Conservation (phyloP, 2,888 invertebrate species). For the Netelia virgata region DNA sequence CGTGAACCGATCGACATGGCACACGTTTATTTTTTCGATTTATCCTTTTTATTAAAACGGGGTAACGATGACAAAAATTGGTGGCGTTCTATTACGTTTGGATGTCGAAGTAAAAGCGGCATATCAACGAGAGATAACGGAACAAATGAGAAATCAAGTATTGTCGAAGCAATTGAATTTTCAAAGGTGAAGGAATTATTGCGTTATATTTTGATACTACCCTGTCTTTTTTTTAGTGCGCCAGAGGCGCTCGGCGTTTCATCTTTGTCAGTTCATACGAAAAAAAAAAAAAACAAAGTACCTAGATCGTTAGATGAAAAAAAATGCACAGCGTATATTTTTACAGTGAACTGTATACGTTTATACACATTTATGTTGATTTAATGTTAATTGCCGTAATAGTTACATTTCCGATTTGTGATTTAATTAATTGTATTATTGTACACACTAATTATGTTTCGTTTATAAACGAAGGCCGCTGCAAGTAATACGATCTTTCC, state of each 20-base stretch:
- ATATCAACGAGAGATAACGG: conserved; percentile 35
- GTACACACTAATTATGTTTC: conserved; percentile 62
- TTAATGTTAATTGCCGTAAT: conserved; percentile 77
- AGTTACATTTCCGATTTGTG: conserved; percentile 77
- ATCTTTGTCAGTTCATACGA: conserved; percentile 20
- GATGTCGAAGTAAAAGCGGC: conserved; percentile 11
- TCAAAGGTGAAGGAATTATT: background rate
- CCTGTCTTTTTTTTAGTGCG: conserved; percentile 15
- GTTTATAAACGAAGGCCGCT: conserved; percentile 59
- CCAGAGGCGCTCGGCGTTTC: conserved; percentile 6
- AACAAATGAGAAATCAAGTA: conserved; percentile 31
- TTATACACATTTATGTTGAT: conserved; percentile 79
- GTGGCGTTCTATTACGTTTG: conserved; percentile 12
- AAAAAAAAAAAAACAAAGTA: conserved; percentile 9
- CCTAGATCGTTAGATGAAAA: conserved; percentile 66
- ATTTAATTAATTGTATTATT: conserved; percentile 77
- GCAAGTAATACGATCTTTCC: conserved; percentile 62
- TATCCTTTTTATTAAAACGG: conserved; percentile 15
- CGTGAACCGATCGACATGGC: background rate
- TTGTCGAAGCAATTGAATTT: conserved; percentile 14
- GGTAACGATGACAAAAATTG: background rate
- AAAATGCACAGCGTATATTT: conserved; percentile 79
- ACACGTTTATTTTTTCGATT: conserved; percentile 34
- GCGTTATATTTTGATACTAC: conserved; percentile 31
- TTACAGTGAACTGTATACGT: conserved; percentile 74